Conservation (phyloP, 2,888 invertebrate genomes). For the Tetragnatha montana region DNA sequence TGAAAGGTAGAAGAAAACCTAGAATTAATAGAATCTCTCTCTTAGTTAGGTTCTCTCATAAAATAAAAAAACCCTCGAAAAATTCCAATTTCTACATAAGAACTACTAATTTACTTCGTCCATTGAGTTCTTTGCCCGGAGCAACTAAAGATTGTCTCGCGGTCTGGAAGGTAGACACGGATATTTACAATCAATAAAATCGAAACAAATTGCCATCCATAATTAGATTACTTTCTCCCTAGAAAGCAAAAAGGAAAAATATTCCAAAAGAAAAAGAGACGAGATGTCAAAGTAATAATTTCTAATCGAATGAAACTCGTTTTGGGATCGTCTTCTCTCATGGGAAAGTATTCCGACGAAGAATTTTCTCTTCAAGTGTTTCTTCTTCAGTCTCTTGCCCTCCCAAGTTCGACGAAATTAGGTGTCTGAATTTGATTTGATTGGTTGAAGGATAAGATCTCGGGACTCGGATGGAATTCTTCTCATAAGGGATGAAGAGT, state of each 20-base stretch:
- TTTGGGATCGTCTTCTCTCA: conserved; percentile 6
- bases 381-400: background rate
- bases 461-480: no score
- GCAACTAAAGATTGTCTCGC: background rate
- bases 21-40: no score
- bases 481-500: no score
- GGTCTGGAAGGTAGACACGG: background rate
- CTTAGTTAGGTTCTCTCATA: no score
- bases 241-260: conserved; percentile 17
- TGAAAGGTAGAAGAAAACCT: no score
- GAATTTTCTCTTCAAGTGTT: background rate
- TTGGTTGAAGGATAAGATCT: no score
- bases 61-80: no score
- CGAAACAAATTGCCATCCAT: conserved; percentile 32
- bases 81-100: no score
- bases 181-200: conserved; percentile 8
- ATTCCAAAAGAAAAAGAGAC: conserved; percentile 14
- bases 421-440: no score
- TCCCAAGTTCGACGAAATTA: background rate
- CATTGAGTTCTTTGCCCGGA: conserved; percentile 17
- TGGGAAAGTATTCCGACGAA: conserved; percentile 24
- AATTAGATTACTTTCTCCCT: conserved; percentile 43
- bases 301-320: conserved; percentile 26
- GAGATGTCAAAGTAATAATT: conserved; percentile 35
- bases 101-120: no score